Evolutionary conservation across 2,888 invertebrate genomes (phyloP).

Genomic region (Lobophora halterata): DNA sequence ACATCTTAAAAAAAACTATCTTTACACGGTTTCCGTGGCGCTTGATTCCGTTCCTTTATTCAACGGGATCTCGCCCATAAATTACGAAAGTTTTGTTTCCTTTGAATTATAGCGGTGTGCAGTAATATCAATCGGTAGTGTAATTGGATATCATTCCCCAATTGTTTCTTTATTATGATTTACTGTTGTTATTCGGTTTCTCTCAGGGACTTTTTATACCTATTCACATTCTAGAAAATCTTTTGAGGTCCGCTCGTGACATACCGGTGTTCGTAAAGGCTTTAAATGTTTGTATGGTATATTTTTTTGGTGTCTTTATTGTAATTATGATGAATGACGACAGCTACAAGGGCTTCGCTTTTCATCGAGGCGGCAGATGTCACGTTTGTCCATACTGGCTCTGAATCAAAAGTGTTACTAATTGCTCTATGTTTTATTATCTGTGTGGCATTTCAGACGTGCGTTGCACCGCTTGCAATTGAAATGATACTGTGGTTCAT

Average conservation of each 20-base stretch:
- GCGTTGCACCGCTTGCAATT: constrained; percentile 17
- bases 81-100: constrained; percentile 73
- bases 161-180: constrained; percentile 65
- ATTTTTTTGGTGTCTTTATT: constrained; percentile 44
- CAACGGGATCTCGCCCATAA: constrained; percentile 72
- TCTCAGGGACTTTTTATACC: constrained; percentile 11
- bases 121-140: constrained; percentile 78
- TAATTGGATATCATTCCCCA: constrained; percentile 72
- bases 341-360: constrained; percentile 48
- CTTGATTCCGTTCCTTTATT: constrained; percentile 76
- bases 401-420: constrained; percentile 29
- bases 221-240: constrained; percentile 21
- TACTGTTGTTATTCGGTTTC: constrained; percentile 46
- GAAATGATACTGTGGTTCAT: constrained; percentile 27
- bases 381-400: constrained; percentile 34
- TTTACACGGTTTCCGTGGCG: constrained; percentile 69
- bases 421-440: constrained; percentile 27
- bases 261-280: constrained; percentile 34
- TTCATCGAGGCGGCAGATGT: constrained; percentile 48
- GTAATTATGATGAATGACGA: constrained; percentile 59
- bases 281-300: constrained; percentile 37
- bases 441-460: constrained; percentile 24
- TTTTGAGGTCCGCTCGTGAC: constrained; percentile 31
- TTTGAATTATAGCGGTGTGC: constrained; percentile 77
- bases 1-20: constrained; percentile 60